phyloP scores from a whole-genome alignment of 2,888 invertebrate genomes.

The Oscheius onirici region DNA sequence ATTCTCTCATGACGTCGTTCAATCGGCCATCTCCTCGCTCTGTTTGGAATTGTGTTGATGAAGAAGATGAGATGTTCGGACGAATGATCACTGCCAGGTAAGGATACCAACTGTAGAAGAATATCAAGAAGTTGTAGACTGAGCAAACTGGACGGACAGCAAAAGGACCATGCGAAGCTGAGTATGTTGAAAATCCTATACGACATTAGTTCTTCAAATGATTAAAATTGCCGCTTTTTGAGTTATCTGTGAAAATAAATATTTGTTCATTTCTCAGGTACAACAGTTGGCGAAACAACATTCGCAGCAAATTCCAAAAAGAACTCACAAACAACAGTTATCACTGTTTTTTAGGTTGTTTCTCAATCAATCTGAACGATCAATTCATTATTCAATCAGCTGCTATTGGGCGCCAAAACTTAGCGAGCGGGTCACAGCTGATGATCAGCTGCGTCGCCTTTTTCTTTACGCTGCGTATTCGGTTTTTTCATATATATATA shows the following conservation, averaged over 20 bases:
- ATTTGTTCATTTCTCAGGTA: no score
- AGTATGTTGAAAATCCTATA: constrained; percentile 20
- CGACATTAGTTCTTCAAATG: background rate
- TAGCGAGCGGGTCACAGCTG: background rate
- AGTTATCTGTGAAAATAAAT: no score
- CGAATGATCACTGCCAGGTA: constrained; percentile 25
- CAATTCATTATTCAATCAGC: background rate
- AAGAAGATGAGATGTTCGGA: constrained; percentile 53
- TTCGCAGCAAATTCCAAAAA: background rate
- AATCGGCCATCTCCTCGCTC: background rate
- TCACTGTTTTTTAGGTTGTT: background rate
- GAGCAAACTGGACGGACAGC: constrained; percentile 5
- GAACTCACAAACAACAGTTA: background rate
- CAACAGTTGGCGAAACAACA: background rate
- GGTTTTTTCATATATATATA: background rate
- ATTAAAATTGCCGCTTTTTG: no score
- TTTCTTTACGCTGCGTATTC: background rate
- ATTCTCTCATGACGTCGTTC: background rate
- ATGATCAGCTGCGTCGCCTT: background rate
- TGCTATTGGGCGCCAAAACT: background rate
- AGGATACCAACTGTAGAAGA: no score
- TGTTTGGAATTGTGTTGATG: constrained; percentile 35
- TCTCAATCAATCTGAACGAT: background rate
- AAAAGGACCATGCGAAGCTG: constrained; percentile 19
- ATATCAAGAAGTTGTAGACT: background rate